Conservation (phyloP, 2,888 invertebrate genomes). For the Graphium colonna region DNA sequence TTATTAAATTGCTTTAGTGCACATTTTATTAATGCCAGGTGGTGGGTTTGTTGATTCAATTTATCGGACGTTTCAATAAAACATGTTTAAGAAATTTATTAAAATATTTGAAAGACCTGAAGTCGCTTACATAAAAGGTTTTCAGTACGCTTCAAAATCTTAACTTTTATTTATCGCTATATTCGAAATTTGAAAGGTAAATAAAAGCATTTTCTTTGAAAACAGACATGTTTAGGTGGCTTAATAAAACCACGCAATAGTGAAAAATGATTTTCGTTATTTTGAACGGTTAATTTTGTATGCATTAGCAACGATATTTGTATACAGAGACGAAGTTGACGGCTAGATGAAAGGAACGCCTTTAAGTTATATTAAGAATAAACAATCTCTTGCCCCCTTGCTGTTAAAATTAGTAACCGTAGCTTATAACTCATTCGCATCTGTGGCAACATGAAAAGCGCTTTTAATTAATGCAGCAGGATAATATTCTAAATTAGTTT, state of each 20-base stretch:
- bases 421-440: slow-evolving; percentile 50
- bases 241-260: background rate
- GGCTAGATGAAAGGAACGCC: slow-evolving; percentile 10
- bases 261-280: background rate
- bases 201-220: background rate
- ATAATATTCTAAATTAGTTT: background rate
- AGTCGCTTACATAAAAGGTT: no score
- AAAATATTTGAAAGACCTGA: no score
- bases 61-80: no score
- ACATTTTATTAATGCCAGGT: background rate
- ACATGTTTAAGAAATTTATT: no score
- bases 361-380: slow-evolving; percentile 25
- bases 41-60: no score
- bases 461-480: slow-evolving; percentile 17
- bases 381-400: slow-evolving; percentile 32
- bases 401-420: slow-evolving; percentile 52
- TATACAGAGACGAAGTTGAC: background rate
- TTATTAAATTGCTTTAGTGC: background rate
- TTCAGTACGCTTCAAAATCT: no score
- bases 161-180: background rate
- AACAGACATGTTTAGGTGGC: background rate
- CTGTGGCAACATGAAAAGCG: slow-evolving; percentile 23
- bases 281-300: background rate
- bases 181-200: background rate
- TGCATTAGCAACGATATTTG: background rate